Percentiles rank a stretch among this genome's conserved stretches.
Evolutionary conservation across 2,797 vertebrate species (phyloP).

Genomic region (Ispidina lecontei): DNA sequence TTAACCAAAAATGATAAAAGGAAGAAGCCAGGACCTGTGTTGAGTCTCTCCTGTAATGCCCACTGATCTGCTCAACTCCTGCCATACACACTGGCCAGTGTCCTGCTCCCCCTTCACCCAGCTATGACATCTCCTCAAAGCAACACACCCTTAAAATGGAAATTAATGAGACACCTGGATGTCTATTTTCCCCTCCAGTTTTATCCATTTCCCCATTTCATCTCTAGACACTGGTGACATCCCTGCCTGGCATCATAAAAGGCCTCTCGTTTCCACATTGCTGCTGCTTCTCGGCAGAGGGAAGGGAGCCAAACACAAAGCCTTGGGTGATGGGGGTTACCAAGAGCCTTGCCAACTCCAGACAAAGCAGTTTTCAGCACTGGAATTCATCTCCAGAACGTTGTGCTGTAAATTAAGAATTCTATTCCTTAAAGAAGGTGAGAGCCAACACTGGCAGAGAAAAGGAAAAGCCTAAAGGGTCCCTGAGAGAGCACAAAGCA

Average conservation of each 20-base stretch:
- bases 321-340: slow-evolving; percentile 52
- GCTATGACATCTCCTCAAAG: slow-evolving; percentile 36
- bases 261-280: slow-evolving; percentile 58
- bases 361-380: slow-evolving; percentile 46
- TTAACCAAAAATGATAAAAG: neutral
- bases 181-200: slow-evolving; percentile 24
- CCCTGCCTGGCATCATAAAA: slow-evolving; percentile 53
- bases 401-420: slow-evolving; percentile 24
- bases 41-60: neutral
- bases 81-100: neutral
- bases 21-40: neutral
- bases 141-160: neutral
- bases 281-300: slow-evolving; percentile 56
- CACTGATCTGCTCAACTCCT: neutral
- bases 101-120: neutral
- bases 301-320: slow-evolving; percentile 56
- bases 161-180: slow-evolving; percentile 47
- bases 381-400: slow-evolving; percentile 32
- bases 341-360: slow-evolving; percentile 36
- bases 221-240: slow-evolving; percentile 38
- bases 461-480: neutral
- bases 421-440: neutral
- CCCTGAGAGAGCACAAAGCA: neutral
- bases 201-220: slow-evolving; percentile 55
- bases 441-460: neutral